Conservation (phyloP, 2,888 invertebrate genomes). For the Andrena trimmerana region DNA sequence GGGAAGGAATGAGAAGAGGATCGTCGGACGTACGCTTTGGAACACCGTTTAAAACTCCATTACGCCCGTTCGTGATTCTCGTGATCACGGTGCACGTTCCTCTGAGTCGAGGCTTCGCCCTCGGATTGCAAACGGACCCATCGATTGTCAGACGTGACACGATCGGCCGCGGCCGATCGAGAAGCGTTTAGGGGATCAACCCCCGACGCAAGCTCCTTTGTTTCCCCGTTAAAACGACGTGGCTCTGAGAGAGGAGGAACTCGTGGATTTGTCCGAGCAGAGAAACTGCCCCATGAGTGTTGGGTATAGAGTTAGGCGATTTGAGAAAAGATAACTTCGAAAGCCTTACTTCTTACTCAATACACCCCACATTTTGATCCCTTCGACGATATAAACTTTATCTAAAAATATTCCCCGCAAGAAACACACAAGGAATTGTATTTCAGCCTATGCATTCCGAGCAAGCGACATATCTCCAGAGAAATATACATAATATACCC, state of each 20-base stretch:
- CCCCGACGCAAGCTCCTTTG: slow-evolving; percentile 19
- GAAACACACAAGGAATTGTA: slow-evolving; percentile 2
- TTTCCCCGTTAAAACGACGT: neutral
- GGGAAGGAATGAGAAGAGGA: slow-evolving; percentile 55
- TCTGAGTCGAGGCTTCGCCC: slow-evolving; percentile 33
- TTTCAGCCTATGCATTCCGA: slow-evolving; percentile 22
- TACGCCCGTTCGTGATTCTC: slow-evolving; percentile 68
- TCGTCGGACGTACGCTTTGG: slow-evolving; percentile 66
- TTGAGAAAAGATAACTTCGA: neutral
- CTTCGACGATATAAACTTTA: slow-evolving; percentile 19
- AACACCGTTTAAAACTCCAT: slow-evolving; percentile 76
- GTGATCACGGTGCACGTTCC: slow-evolving; percentile 61
- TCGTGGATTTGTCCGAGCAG: neutral
- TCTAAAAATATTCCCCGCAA: slow-evolving; percentile 16
- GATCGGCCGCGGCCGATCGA: slow-evolving; percentile 35
- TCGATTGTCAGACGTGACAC: slow-evolving; percentile 65
- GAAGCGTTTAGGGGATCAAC: slow-evolving; percentile 27
- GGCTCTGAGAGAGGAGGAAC: neutral
- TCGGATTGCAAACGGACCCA: slow-evolving; percentile 53
- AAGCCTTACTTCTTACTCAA: neutral
- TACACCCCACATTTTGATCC: slow-evolving; percentile 28
- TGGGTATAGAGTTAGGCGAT: neutral
- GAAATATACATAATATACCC: slow-evolving; percentile 26
- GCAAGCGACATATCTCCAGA: slow-evolving; percentile 5
- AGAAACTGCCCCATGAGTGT: neutral